Evolutionary conservation across 2,113 vertebrate species (phyloP), one percentile per base, ranked within the genome.

Genomic region (Zosterops japonicus): DNA sequence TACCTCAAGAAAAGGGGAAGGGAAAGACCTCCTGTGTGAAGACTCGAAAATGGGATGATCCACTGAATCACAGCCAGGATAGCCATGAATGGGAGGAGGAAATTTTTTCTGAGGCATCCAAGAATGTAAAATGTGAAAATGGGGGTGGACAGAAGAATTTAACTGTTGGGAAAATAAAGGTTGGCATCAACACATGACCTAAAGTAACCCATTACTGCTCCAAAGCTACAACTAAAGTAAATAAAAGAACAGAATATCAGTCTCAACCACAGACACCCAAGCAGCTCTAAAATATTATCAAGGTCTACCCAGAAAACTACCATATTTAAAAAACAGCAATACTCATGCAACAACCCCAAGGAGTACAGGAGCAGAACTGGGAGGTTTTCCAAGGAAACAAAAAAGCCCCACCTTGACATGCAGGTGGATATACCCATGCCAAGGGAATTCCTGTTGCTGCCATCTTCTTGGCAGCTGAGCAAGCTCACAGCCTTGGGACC

Each of bases 381-480:
- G 14, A 63, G 10, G 11, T 65, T 88, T 83, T 53, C 53, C 68
- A 74, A 67, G 46, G 8, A 63, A 90, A 76, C 3, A 0, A 2
- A 23, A 27, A 52, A 15, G 14, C 7, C 4, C 19, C 35, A 61
- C 14, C 1, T 0, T 46, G 41, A 76, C 0, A 0, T 9, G 36
- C 28, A 68, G 44, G 19, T 25, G 25, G 13, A 18, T 60, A 22
- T 25, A 6, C 11, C 39, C 14, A 3, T 28, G 47, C 33, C 56
- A 56, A 50, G 49, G 35, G 14, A 21, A 23, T 50, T 64, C 71
- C 36, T 70, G 1, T 29, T 33, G 8, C 41, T 78, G 53, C 35
- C 60, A 36, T 60, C 28, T 33, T 60, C 31, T 24, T 59, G 33
- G 39, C 39, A 39, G 39, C 39, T 39, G 39, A 39, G 39, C 39